phyloP scores from a whole-genome alignment of 2,797 vertebrate species.

The Stomatorhinus walkeri region DNA sequence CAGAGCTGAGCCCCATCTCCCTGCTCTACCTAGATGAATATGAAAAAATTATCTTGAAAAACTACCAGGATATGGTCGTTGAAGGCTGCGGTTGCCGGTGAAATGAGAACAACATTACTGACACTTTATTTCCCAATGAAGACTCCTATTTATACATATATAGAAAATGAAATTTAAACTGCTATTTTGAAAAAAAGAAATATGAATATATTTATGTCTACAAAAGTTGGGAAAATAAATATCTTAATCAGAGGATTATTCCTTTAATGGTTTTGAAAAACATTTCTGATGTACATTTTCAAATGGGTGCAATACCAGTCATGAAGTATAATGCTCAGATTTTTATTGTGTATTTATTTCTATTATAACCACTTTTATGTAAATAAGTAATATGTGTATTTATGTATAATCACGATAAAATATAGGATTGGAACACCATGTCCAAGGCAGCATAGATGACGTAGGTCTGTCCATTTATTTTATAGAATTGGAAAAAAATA shows the following conservation, averaged over 20 bases:
- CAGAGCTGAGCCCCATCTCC: slow-evolving; percentile 95
- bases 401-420: slow-evolving; percentile 89
- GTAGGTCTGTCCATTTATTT: slow-evolving; percentile 61
- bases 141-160: slow-evolving; percentile 94
- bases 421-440: slow-evolving; percentile 77
- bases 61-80: slow-evolving; percentile 99
- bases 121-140: slow-evolving; percentile 97
- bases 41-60: slow-evolving; percentile 97
- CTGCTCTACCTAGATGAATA: slow-evolving; percentile 97
- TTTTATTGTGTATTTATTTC: slow-evolving; percentile 99
- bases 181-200: slow-evolving; percentile 92
- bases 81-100: slow-evolving; percentile 96
- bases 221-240: slow-evolving; percentile 94
- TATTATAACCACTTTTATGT: slow-evolving; percentile 99
- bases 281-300: slow-evolving; percentile 98
- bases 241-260: slow-evolving; percentile 99
- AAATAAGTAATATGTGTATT: slow-evolving; percentile 99
- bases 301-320: slow-evolving; percentile 96
- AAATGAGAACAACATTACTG: slow-evolving; percentile 52
- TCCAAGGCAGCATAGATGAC: slow-evolving; percentile 62
- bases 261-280: slow-evolving; percentile 91
- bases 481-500: slow-evolving; percentile 4
- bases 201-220: slow-evolving; percentile 99
- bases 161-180: slow-evolving; percentile 75
- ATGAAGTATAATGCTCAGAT: slow-evolving; percentile 99